These are phyloP conservation scores for Hedychridium roseum DNA, from an alignment of 2,888 invertebrate species.

Conservation along the genomic window DNA sequence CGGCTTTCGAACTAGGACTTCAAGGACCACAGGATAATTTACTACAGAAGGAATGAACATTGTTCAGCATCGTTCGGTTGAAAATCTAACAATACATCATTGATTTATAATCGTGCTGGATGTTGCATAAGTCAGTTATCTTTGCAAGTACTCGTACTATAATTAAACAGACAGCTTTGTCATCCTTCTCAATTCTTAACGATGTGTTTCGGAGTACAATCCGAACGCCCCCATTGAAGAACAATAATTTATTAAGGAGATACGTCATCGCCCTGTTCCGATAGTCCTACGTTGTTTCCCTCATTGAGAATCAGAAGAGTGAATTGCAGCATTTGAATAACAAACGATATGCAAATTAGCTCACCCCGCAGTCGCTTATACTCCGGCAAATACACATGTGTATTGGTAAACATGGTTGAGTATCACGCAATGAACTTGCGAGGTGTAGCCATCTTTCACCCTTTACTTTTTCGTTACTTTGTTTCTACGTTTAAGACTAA, in stretches of 20 bases:
- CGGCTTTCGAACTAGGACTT: too few relatives aligned
- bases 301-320: slow-evolving; percentile 54
- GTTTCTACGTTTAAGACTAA: too few relatives aligned
- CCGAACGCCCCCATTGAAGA: slow-evolving; percentile 34
- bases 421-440: slow-evolving; percentile 12
- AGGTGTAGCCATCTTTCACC: too few relatives aligned
- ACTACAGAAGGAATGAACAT: too few relatives aligned
- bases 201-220: too few relatives aligned
- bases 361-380: slow-evolving; percentile 26
- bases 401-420: slow-evolving; percentile 1
- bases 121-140: not conserved
- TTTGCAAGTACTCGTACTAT: too few relatives aligned
- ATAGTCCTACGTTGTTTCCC: slow-evolving; percentile 43
- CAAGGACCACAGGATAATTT: too few relatives aligned
- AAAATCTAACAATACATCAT: too few relatives aligned
- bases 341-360: slow-evolving; percentile 60
- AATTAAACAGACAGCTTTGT: slow-evolving; percentile 31
- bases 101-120: not conserved
- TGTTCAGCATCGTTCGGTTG: too few relatives aligned
- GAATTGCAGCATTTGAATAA: slow-evolving; percentile 59
- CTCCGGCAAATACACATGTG: slow-evolving; percentile 7
- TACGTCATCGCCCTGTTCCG: slow-evolving; percentile 45
- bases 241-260: slow-evolving; percentile 50
- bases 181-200: slow-evolving; percentile 49
- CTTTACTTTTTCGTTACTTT: too few relatives aligned